Conservation (phyloP, 2,888 invertebrate genomes). For the Tuberolachnus salignus region DNA sequence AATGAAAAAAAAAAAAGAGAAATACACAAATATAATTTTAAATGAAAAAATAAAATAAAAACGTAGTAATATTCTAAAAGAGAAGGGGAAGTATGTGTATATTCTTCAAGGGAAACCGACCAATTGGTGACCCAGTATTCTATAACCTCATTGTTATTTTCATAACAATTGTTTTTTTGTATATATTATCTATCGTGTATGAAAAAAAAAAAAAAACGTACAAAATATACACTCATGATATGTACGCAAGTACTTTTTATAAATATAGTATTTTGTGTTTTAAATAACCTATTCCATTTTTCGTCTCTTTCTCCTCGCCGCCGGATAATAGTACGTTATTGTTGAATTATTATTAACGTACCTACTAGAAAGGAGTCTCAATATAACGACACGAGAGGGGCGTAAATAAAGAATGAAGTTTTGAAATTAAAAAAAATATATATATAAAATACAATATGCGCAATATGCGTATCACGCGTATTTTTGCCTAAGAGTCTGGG, state of each 20-base stretch:
- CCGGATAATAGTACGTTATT: conserved; percentile 16
- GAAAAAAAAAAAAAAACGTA: too few species aligned
- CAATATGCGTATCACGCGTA: too few species aligned
- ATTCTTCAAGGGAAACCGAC: conserved; percentile 53
- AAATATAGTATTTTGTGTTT: conserved; percentile 1
- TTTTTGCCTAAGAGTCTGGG: too few species aligned
- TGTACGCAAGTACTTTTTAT: background rate
- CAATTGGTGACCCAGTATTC: conserved; percentile 48
- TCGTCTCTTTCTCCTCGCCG: background rate
- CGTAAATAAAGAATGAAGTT: background rate
- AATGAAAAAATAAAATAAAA: background rate
- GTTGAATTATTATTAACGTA: too few species aligned
- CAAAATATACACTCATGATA: background rate
- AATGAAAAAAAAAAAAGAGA: conserved; percentile 13
- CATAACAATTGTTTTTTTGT: conserved; percentile 18
- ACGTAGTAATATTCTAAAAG: background rate
- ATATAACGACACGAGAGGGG: conserved; percentile 1
- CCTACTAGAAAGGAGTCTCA: too few species aligned
- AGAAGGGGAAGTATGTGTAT: conserved; percentile 18
- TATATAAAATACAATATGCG: too few species aligned
- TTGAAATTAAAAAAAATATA: conserved; percentile 18
- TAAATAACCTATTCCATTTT: conserved; percentile 26
- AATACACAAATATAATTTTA: conserved; percentile 22
- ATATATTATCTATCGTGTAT: conserved; percentile 18
- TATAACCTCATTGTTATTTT: conserved; percentile 52